These are phyloP conservation scores for Lutjanus erythropterus DNA, from an alignment of 2,113 vertebrate species.

Conservation along the genomic window DNA sequence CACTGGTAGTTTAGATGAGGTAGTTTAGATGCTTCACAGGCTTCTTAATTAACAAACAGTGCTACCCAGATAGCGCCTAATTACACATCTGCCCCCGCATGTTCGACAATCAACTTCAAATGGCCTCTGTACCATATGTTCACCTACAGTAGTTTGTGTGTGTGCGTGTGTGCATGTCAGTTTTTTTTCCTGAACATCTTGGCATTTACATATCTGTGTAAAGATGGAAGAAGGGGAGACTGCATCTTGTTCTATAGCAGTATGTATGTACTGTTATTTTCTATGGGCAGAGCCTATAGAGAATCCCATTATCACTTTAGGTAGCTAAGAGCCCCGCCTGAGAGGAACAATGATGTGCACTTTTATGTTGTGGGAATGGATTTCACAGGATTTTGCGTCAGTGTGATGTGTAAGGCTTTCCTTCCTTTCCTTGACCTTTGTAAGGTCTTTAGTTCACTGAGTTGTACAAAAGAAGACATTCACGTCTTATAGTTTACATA, in stretches of 20 bases:
- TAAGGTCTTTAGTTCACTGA: no score
- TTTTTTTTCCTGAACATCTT: not conserved
- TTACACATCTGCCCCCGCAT: slow-evolving; percentile 39
- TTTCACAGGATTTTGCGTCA: no score
- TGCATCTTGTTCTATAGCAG: not conserved
- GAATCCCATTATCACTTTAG: not conserved
- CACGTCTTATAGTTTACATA: not conserved
- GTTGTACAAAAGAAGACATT: not conserved
- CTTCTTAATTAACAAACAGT: slow-evolving; percentile 21
- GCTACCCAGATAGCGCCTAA: not conserved
- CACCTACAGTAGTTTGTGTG: not conserved
- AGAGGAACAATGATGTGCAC: no score
- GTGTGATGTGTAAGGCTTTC: no score
- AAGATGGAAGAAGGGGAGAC: not conserved
- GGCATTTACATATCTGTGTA: not conserved
- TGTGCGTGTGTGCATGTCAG: not conserved
- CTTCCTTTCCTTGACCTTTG: no score
- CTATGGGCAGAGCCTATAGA: not conserved
- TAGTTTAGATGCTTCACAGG: slow-evolving; percentile 22
- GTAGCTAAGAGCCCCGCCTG: not conserved
- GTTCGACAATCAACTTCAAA: slow-evolving; percentile 27
- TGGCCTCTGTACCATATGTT: slow-evolving; percentile 33
- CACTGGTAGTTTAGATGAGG: slow-evolving; percentile 25
- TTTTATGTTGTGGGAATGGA: no score
- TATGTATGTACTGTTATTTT: not conserved